Conservation (phyloP, 2,888 invertebrate species). For the Brenthis daphne region DNA sequence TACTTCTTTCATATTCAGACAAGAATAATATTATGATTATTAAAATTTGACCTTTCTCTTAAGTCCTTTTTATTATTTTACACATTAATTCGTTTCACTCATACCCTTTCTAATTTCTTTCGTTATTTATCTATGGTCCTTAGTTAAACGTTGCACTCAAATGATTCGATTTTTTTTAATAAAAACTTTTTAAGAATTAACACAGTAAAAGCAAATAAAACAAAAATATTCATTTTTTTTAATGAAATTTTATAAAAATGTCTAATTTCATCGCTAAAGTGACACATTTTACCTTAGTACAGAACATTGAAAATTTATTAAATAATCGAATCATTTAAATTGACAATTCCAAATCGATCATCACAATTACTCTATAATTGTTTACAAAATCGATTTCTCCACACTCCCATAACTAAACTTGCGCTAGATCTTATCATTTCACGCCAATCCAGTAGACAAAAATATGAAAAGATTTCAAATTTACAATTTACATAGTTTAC, state of each 20-base stretch:
- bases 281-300: background rate
- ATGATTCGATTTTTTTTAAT: slow-evolving; percentile 3
- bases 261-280: too few relatives aligned
- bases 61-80: slow-evolving; percentile 8
- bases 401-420: background rate
- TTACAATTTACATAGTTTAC: slow-evolving; percentile 17
- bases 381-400: slow-evolving; percentile 1
- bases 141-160: slow-evolving; percentile 2
- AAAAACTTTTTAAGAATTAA: background rate
- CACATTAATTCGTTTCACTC: slow-evolving; percentile 12
- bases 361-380: background rate
- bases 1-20: background rate
- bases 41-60: background rate
- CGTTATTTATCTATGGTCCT: slow-evolving; percentile 18
- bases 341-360: slow-evolving; percentile 2
- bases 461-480: slow-evolving; percentile 3
- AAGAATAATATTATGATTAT: slow-evolving; percentile 1
- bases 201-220: background rate
- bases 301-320: background rate
- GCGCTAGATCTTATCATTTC: background rate
- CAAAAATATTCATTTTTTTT: too few relatives aligned
- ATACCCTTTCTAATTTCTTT: slow-evolving; percentile 18
- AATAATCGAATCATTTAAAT: background rate
- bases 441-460: background rate
- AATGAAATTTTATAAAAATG: too few relatives aligned